Conservation (phyloP, 1,140 invertebrate genomes). For the Phthorimaea operculella region DNA sequence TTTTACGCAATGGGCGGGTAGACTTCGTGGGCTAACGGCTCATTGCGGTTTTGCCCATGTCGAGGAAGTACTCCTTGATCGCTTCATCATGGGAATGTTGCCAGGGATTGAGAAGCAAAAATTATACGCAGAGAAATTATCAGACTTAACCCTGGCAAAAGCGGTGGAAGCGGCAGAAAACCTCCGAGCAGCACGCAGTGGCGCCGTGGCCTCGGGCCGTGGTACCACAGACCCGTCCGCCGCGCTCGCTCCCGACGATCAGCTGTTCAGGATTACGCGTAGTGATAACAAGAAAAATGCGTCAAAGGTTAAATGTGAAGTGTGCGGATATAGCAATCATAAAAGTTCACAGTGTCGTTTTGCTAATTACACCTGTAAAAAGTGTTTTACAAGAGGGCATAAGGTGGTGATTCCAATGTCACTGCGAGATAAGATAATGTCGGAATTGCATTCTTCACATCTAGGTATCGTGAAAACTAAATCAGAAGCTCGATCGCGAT, state of each 20-base stretch:
- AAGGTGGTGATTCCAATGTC: no score
- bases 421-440: no score
- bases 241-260: not conserved
- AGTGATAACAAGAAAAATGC: not conserved
- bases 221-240: not conserved
- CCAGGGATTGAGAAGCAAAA: not conserved
- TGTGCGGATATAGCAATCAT: slow-evolving; percentile 2
- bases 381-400: not conserved
- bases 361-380: not conserved
- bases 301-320: not conserved
- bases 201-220: not conserved
- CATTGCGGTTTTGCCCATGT: not conserved
- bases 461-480: no score
- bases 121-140: not conserved
- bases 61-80: not conserved
- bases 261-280: not conserved
- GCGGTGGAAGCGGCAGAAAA: not conserved
- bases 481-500: no score
- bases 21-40: not conserved
- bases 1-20: not conserved
- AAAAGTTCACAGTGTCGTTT: not conserved
- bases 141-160: not conserved
- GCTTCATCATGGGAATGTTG: not conserved
- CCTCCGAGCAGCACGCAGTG: not conserved
- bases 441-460: no score